phyloP scores from a whole-genome alignment of 1,140 invertebrate genomes.

The Glossosoma conforme region DNA sequence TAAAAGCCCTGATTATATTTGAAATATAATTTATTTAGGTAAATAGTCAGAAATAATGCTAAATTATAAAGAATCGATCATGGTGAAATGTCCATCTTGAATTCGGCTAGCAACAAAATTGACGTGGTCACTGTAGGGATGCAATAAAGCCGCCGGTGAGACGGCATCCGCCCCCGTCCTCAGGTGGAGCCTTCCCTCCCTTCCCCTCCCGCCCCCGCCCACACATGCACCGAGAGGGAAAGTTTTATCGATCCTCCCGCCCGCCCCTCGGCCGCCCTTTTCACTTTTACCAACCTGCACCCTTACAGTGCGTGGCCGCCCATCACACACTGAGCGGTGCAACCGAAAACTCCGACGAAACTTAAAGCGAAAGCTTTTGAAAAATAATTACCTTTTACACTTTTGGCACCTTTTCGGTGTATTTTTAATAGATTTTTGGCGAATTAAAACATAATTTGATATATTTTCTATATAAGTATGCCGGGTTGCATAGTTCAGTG shows the following conservation, averaged over 20 bases:
- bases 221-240: conserved; percentile 27
- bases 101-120: neutral
- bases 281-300: conserved; percentile 22
- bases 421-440: too few relatives aligned
- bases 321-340: neutral
- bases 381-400: too few relatives aligned
- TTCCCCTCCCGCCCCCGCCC: neutral
- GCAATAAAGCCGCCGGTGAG: conserved; percentile 15
- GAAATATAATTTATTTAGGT: too few relatives aligned
- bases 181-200: neutral
- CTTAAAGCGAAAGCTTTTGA: too few relatives aligned
- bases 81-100: neutral
- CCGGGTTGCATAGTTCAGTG: too few relatives aligned
- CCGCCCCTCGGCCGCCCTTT: conserved; percentile 21
- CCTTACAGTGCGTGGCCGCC: neutral
- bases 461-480: too few relatives aligned
- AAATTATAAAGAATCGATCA: too few relatives aligned
- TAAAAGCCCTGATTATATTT: too few relatives aligned
- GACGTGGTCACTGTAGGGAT: conserved; percentile 1
- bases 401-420: too few relatives aligned
- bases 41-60: too few relatives aligned
- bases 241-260: conserved; percentile 30
- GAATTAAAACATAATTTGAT: too few relatives aligned
- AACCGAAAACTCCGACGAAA: too few relatives aligned
- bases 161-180: conserved; percentile 1